These are phyloP conservation scores for Zygaena filipendulae DNA, from an alignment of 2,888 invertebrate genomes.

Conservation along the genomic window DNA sequence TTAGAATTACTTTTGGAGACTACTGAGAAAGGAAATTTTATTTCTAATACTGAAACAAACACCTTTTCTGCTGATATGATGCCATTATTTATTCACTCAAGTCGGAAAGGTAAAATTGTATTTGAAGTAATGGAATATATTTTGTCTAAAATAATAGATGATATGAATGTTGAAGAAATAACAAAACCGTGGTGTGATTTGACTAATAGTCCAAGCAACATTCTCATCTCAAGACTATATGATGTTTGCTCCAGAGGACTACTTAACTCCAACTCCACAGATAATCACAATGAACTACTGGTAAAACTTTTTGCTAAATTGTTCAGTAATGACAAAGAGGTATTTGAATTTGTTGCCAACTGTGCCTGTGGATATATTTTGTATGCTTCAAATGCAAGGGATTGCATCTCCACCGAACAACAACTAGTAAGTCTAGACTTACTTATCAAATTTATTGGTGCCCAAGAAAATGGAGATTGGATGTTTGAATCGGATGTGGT, in stretches of 20 bases:
- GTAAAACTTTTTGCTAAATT: constrained; percentile 53
- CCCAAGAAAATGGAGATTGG: constrained; percentile 35
- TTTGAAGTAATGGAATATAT: constrained; percentile 68
- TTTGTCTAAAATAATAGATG: constrained; percentile 54
- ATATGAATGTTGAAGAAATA: constrained; percentile 44
- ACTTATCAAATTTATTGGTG: constrained; percentile 33
- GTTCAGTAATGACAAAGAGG: constrained; percentile 46
- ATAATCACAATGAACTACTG: constrained; percentile 42
- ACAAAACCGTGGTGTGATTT: constrained; percentile 54
- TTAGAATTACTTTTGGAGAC: constrained; percentile 51
- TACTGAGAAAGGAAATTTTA: constrained; percentile 39
- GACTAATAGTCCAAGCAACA: constrained; percentile 35
- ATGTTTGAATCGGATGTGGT: constrained; percentile 50
- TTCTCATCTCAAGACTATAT: constrained; percentile 47
- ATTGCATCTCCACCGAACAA: constrained; percentile 52
- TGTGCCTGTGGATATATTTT: constrained; percentile 61
- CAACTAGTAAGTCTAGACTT: constrained; percentile 63
- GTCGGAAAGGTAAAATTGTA: constrained; percentile 55
- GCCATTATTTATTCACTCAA: constrained; percentile 34
- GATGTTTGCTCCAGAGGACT: constrained; percentile 61
- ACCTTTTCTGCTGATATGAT: constrained; percentile 34
- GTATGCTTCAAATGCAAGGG: constrained; percentile 45
- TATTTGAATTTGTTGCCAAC: constrained; percentile 68
- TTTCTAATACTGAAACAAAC: constrained; percentile 29
- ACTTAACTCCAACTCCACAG: constrained; percentile 38